Evolutionary conservation across 2,888 invertebrate species (phyloP).

Genomic region (Tiphia femorata): DNA sequence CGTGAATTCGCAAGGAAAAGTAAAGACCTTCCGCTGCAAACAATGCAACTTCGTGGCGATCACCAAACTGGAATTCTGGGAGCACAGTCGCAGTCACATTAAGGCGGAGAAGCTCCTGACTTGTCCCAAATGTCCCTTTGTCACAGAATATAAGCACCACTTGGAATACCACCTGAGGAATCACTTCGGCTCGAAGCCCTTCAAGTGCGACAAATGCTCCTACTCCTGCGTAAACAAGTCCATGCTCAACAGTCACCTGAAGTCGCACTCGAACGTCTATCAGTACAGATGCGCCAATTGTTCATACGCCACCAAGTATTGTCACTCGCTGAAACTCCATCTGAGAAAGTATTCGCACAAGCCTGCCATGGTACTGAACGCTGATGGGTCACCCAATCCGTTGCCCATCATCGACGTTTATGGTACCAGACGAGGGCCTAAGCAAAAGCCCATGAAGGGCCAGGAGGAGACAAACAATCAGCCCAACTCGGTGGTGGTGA

Average conservation of each 20-base stretch:
- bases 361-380: slow-evolving; percentile 90
- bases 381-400: slow-evolving; percentile 91
- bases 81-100: slow-evolving; percentile 91
- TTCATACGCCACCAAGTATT: slow-evolving; percentile 97
- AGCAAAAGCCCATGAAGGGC: slow-evolving; percentile 71
- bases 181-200: slow-evolving; percentile 95
- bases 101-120: slow-evolving; percentile 91
- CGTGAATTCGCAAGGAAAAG: slow-evolving; percentile 84
- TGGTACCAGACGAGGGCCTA: slow-evolving; percentile 90
- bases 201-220: slow-evolving; percentile 89
- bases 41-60: slow-evolving; percentile 88
- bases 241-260: slow-evolving; percentile 98
- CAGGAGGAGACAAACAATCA: no score
- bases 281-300: slow-evolving; percentile 95
- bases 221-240: slow-evolving; percentile 98
- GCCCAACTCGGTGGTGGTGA: slow-evolving; percentile 34
- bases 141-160: slow-evolving; percentile 99
- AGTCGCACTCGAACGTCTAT: slow-evolving; percentile 93
- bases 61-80: slow-evolving; percentile 94
- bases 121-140: slow-evolving; percentile 95
- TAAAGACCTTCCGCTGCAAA: slow-evolving; percentile 93
- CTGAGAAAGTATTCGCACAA: slow-evolving; percentile 91
- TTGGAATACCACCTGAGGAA: slow-evolving; percentile 96
- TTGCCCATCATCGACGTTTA: slow-evolving; percentile 91
- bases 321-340: slow-evolving; percentile 96